A percentile compares a stretch with the other conserved stretches of the same genome.
Conservation (phyloP, 2,113 vertebrate genomes). For the Syrrhaptes paradoxus region DNA sequence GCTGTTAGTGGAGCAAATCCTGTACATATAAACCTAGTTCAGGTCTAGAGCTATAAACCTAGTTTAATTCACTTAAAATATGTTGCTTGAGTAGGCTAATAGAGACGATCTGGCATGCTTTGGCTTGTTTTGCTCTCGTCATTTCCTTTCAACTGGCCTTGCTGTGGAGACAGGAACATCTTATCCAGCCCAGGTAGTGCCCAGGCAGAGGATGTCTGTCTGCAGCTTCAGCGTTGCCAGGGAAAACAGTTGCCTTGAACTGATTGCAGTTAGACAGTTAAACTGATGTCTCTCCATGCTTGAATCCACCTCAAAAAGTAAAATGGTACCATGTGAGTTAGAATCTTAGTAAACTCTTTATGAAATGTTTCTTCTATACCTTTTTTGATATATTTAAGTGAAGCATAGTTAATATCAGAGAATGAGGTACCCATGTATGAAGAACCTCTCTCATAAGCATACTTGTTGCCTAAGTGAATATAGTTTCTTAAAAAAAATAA, state of each 20-base stretch:
- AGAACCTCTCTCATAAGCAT: background rate
- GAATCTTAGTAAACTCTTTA: background rate
- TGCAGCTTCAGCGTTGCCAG: background rate
- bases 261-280: background rate
- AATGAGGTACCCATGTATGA: background rate
- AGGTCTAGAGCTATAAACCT: background rate
- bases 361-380: background rate
- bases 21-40: background rate
- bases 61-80: background rate
- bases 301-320: background rate
- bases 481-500: background rate
- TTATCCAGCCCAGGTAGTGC: background rate
- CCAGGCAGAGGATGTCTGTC: background rate
- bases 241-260: background rate
- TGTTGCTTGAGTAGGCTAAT: background rate
- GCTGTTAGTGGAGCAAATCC: background rate
- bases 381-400: background rate
- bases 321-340: background rate
- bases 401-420: background rate
- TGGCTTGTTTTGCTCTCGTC: background rate
- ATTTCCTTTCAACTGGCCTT: background rate
- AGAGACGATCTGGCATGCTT: background rate
- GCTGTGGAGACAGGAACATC: background rate
- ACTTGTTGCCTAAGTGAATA: background rate
- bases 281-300: background rate